These are phyloP conservation scores for Corythornis vintsioides DNA, from an alignment of 2,113 vertebrate species.

Conservation along the genomic window DNA sequence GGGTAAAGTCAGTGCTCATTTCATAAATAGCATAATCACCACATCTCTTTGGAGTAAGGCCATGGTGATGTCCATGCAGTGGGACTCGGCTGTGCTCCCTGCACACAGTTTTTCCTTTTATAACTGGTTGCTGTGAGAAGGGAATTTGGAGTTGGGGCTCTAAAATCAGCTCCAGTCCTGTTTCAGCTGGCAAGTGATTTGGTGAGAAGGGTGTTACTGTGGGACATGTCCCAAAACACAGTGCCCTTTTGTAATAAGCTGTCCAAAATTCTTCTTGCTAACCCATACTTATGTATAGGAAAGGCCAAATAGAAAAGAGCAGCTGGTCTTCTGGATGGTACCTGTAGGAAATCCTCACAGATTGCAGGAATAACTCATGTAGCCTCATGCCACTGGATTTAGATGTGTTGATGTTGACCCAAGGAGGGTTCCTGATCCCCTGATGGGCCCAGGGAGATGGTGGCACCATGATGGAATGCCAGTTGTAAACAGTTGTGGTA, in stretches of 20 bases:
- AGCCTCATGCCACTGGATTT: neutral
- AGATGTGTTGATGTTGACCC: neutral
- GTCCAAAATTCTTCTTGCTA: neutral
- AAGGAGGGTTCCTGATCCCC: neutral
- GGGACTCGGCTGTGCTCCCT: neutral
- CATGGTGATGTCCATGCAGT: neutral
- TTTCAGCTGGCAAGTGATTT: neutral
- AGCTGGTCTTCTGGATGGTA: neutral
- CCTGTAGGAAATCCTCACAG: neutral
- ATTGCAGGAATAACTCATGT: neutral
- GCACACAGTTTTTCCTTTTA: neutral
- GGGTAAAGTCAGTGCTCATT: neutral
- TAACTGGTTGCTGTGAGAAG: neutral
- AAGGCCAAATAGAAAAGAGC: neutral
- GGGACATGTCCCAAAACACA: neutral
- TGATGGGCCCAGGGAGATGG: neutral
- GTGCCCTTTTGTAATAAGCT: neutral
- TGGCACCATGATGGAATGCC: neutral
- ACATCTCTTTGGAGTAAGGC: neutral
- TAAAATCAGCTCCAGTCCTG: neutral
- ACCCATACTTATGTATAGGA: neutral
- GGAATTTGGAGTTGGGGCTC: neutral
- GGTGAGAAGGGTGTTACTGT: neutral
- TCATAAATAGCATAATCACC: neutral
- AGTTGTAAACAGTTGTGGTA: accelerated